Conservation (phyloP, 92 coral and sea anemone genomes). For the Epizoanthus fatuus region DNA sequence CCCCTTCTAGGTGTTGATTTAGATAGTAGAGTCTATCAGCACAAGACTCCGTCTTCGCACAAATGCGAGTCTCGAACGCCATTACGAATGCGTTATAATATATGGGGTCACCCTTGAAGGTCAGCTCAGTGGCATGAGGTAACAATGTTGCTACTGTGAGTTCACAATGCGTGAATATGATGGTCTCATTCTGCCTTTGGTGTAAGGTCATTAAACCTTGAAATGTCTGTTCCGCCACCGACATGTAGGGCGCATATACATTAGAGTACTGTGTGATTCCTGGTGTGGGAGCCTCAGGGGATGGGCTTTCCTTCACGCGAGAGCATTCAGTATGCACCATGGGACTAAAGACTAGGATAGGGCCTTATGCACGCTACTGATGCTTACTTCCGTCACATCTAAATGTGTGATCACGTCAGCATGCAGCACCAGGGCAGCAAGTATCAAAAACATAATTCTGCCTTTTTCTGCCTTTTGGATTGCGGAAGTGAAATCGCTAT, state of each 20-base stretch:
- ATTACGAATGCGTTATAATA: slow-evolving; percentile 60
- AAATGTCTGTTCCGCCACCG: background rate
- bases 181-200: slow-evolving; percentile 49
- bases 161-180: slow-evolving; percentile 57
- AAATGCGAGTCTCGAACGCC: slow-evolving; percentile 61
- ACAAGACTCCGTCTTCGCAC: slow-evolving; percentile 28
- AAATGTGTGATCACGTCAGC: too few relatives aligned
- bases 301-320: background rate
- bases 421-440: too few relatives aligned
- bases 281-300: background rate
- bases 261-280: too few relatives aligned
- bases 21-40: slow-evolving; percentile 70
- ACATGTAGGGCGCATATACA: too few relatives aligned
- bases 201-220: slow-evolving; percentile 16
- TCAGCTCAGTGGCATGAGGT: slow-evolving; percentile 62
- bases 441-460: too few relatives aligned
- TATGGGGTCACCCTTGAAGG: slow-evolving; percentile 63
- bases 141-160: slow-evolving; percentile 74
- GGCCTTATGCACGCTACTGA: too few relatives aligned
- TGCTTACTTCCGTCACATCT: too few relatives aligned
- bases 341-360: too few relatives aligned
- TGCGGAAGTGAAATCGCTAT: too few relatives aligned
- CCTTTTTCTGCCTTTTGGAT: too few relatives aligned
- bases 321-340: background rate
- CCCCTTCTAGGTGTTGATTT: slow-evolving; percentile 62